Base-by-base conservation (phyloP, 2,113 vertebrate genomes). In the Siniperca chuatsi region DNA sequence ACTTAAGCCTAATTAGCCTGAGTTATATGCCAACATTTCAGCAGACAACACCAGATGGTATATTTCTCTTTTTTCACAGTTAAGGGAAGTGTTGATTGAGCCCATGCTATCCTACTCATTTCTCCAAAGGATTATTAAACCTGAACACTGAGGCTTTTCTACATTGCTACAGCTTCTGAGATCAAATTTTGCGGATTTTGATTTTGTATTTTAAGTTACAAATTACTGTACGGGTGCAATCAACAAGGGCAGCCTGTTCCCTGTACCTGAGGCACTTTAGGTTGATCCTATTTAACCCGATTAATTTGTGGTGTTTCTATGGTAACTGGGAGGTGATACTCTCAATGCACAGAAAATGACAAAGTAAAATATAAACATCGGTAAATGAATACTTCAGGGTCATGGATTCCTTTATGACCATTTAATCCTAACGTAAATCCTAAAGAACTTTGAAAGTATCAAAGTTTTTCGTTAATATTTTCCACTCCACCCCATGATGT, bases 31-130 rank as follows among this genome's bases (percentile, higher is more conserved):
- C 73, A 62, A 12, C 20, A 0, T 72, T 68, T 77, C 25, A 81
- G 68, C 75, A 78, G 68, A 84, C 64, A 81, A 67, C 87, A 83
- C 82, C 90, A 93, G 89, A 92, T 91, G 90, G 87, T 86, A 67
- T n/a, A n/a, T 52, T 70, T 77, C 23, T 79, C 61, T 79, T 64
- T 68, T 81, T 58, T 87, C 62, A 64, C 87, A 69, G 65, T 42
- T 54, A 60, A 78, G 57, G 46, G 76, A 83, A 74, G 88, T 83
- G 88, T 85, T 91, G 81, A 90, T 91, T 90, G 78, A 86, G 79
- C 85, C 37, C 55, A 46, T 76, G 5, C 48, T 52, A 70, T 71
- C 65, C 42, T 57, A 61, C 61, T 80, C 40, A 0, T 54, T 57
- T 78, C 78, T 18, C 50, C 55, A 16, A 40, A 77, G 6, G 21